Base-by-base conservation (phyloP, 2,888 invertebrate genomes). In the Macrosiphum euphorbiae region DNA sequence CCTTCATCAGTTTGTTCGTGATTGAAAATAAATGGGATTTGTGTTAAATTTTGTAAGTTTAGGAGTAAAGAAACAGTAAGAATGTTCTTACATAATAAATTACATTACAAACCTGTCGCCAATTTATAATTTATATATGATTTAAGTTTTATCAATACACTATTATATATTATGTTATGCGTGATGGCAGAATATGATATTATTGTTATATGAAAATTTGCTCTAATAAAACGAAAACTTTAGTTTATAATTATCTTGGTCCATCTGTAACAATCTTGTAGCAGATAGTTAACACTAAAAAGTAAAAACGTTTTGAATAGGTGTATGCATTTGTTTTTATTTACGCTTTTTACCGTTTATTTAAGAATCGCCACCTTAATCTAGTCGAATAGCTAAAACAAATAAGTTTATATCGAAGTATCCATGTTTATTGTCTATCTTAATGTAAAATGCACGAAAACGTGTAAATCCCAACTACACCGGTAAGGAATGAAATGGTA, bases 361-460 rank as follows among this genome's bases (percentile, higher is more conserved):
- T 2, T 78, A 35, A 0, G 20, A 20, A 78, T 78, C 20, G 35
- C 20, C 78, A 20, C 20, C 20, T 78, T 35, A 78, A 78, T 20
- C 35, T 78, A 35, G 20, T 35, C 35, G 35, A 35, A 78, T 78
- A 35, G 35, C 20, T 35, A 20, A 67, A 78, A 78, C 35, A 35
- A 78, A 78, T 78, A 78, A 78, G 78, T 78, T 78, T 35, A 78
- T 78, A 35, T 78, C 35, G 35, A 35, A 20, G 78, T 35, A 35
- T 41, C 35, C 35, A 35, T 35, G 35, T 78, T 78, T 35, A 78
- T 35, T 78, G 35, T 20, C 78, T 58, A 58, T 41, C 16, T 35
- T 35, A 35, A 78, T 35, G 78, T 78, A 78, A 78, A 78, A 78
- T 78, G 78, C 35, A 78, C 78, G 78, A 78, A 78, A 78, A 78